Base-by-base conservation (phyloP, 2,888 invertebrate species). In the Dynastes tityus region DNA sequence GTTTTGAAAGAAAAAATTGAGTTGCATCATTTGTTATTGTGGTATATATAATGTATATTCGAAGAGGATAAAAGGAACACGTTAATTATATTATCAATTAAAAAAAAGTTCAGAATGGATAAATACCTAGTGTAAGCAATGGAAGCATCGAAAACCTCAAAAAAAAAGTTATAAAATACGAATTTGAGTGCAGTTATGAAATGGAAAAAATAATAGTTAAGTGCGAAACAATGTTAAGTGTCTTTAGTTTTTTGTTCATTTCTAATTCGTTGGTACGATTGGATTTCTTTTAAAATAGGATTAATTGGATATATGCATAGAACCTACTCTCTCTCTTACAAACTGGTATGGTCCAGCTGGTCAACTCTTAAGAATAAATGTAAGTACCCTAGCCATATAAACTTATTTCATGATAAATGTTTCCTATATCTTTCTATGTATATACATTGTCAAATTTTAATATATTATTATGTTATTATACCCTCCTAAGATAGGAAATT, bases 81-180 rank as follows among this genome's bases (percentile, higher is more conserved):
- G 64, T 78, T 78, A 64, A 78, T 78, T 73, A 71, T 65, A 78
- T 71, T 73, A 73, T 78, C 63, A 51, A 51, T 37, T 68, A 22
- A 68, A 45, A 68, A 51, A 27, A 29, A 55, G 45, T 45, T 45
- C 11, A 8, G 0, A 45, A 45, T 45, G 45, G 45, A 45, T 45
- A 45, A 45, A 45, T 53, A 70, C 55, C 13, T 37, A 58, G 77
- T 77, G 77, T 51, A 63, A 61, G 77, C 63, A 58, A 70, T 45
- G 45, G 45, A 45, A 45, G 11, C 29, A 27, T 37, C 9, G 37
- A 16, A 63, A 64, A 32, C 16, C 6, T 76, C 13, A 51, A 76
- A 65, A 76, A 29, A 58, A 13, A 58, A 55, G 9, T 37, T n/a
- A 27, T 9, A 45, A 45, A 68, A 40, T 27, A 68, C 32, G 29